Base-by-base conservation (phyloP, 2,797 vertebrate genomes). In the Spinus pinus region DNA sequence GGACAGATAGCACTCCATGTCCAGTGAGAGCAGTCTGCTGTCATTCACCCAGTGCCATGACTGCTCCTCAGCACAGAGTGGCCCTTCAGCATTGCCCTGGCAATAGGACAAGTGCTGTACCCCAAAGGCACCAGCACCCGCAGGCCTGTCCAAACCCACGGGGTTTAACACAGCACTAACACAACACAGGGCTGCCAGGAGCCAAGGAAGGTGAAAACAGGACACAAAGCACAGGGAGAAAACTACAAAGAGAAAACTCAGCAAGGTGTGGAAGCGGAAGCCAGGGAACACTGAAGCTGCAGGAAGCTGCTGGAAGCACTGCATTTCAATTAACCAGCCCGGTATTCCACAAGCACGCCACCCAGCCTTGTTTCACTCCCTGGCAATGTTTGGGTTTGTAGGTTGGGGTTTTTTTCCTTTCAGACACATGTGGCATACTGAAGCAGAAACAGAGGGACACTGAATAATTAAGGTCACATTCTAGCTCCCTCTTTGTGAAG, bases 41-140 rank as follows among this genome's bases (percentile, higher is more conserved):
- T 14, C 7, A 4, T 16, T 13, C 41, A 5, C 9, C 9, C 57
- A 9, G 39, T 1, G 46, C 46, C 1, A 0, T 2, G n/a, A 27
- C 28, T 0, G 10, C 60, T 64, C 54, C 51, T n/a, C 1, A 1
- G 72, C 22, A 31, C 0, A 0, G 30, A 80, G 51, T 1, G 4
- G 18, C 41, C 78, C 20, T 12, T 9, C 49, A 49, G 71, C 54
- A 24, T 0, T 2, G 0, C 53, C 31, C 58, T 27, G 6, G 47
- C 33, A 41, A 50, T 2, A 35, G n/a, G 35, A 25, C 3, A 3
- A 12, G 20, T 42, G 49, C 42, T 64, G 81, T 18, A 33, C 42
- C 58, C 58, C 41, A 30, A 27, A 49, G 30, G 14, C 1, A 7
- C 22, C 25, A 58, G 65, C 72, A 57, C 28, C 56, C 7, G 0